Evolutionary conservation across 2,888 invertebrate genomes (phyloP).

Genomic region (Alloscopus bannaensis): DNA sequence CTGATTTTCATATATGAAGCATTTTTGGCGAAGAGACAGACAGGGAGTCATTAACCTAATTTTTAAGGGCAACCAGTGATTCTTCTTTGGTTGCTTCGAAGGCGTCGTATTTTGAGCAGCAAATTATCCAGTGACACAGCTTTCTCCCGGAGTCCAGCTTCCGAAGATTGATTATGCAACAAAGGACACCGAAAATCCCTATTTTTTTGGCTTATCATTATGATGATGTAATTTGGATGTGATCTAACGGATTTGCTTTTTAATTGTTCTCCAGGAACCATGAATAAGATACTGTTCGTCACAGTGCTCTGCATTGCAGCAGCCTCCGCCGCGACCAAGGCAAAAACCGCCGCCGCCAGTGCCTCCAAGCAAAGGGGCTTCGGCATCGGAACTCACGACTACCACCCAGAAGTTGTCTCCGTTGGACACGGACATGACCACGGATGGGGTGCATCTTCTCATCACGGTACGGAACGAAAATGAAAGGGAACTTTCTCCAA

Average conservation of each 20-base stretch:
- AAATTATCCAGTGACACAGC: slow-evolving; percentile 19
- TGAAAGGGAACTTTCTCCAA: no score
- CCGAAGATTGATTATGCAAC: slow-evolving; percentile 30
- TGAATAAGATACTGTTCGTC: slow-evolving; percentile 73
- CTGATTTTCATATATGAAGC: no score
- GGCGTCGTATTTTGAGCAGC: no score
- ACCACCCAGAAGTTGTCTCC: slow-evolving; percentile 73
- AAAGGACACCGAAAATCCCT: slow-evolving; percentile 53
- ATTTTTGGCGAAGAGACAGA: no score
- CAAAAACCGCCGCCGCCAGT: slow-evolving; percentile 67
- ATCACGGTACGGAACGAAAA: slow-evolving; percentile 55
- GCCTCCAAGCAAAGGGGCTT: slow-evolving; percentile 70
- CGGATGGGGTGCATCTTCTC: slow-evolving; percentile 41
- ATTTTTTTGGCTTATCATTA: neutral
- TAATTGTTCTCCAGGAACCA: slow-evolving; percentile 63
- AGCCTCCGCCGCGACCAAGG: slow-evolving; percentile 72
- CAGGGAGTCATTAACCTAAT: slow-evolving; percentile 64
- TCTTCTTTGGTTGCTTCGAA: no score
- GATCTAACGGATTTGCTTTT: neutral
- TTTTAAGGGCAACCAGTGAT: no score
- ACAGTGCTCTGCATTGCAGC: slow-evolving; percentile 73
- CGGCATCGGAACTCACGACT: slow-evolving; percentile 73
- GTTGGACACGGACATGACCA: slow-evolving; percentile 67
- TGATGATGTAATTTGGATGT: neutral
- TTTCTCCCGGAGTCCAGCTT: slow-evolving; percentile 20